Evolutionary conservation across 2,113 vertebrate species (phyloP).

Genomic region (Cranoglanis bouderius): DNA sequence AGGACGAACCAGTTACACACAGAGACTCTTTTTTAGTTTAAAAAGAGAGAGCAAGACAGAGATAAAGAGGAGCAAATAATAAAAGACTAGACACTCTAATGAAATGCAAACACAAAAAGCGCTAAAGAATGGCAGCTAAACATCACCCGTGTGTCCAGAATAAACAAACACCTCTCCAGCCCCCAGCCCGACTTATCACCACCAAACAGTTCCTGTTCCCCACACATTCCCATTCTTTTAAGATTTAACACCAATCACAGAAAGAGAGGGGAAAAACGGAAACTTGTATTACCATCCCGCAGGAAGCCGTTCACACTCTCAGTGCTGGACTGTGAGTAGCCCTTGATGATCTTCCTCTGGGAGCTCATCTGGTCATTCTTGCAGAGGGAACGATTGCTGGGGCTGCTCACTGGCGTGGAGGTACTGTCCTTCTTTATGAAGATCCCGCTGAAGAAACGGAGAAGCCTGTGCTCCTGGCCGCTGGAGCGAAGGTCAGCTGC

Average conservation of each 20-base stretch:
- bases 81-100: slow-evolving; percentile 36
- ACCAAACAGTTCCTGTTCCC: slow-evolving; percentile 1
- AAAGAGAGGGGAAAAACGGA: not conserved
- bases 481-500: slow-evolving; percentile 57
- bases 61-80: not conserved
- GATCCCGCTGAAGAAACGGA: slow-evolving; percentile 90
- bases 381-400: slow-evolving; percentile 63
- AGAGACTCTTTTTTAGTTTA: too few relatives aligned
- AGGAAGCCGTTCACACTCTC: slow-evolving; percentile 84
- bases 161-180: slow-evolving; percentile 51
- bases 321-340: slow-evolving; percentile 77
- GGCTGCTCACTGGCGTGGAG: slow-evolving; percentile 69
- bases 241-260: not conserved
- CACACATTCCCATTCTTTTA: not conserved
- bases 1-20: not conserved
- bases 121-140: slow-evolving; percentile 47
- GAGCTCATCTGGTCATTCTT: slow-evolving; percentile 74
- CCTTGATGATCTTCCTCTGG: slow-evolving; percentile 63
- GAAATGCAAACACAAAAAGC: slow-evolving; percentile 63
- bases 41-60: not conserved
- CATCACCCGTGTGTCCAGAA: slow-evolving; percentile 63
- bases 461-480: slow-evolving; percentile 76
- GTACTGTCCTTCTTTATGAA: slow-evolving; percentile 79
- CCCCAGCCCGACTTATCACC: slow-evolving; percentile 5
- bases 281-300: slow-evolving; percentile 74